Percentiles rank a stretch among this genome's conserved stretches.
Evolutionary conservation across 1,140 invertebrate genomes (phyloP).

Genomic region (Anastatus disparis): DNA sequence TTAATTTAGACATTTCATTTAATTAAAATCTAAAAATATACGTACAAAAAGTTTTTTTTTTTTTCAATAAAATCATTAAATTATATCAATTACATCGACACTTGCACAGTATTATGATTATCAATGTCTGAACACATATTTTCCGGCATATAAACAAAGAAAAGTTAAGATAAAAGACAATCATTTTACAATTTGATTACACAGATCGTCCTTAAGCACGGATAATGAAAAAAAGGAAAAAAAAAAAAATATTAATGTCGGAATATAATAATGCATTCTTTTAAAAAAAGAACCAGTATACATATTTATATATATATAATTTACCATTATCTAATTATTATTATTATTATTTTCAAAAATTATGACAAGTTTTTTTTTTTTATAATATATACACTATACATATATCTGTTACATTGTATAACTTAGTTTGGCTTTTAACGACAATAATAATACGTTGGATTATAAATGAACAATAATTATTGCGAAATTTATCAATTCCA

Average conservation of each 20-base stretch:
- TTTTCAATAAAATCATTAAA: neutral
- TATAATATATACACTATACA: conserved; percentile 29
- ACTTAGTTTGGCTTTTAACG: conserved; percentile 20
- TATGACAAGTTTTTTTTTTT: conserved; percentile 12
- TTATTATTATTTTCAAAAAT: conserved; percentile 18
- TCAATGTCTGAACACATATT: too few species aligned
- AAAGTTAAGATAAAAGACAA: too few species aligned
- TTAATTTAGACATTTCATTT: too few species aligned
- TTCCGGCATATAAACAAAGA: too few species aligned
- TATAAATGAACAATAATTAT: too few species aligned
- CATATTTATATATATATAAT: conserved; percentile 3
- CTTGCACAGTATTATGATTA: too few species aligned
- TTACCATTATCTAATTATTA: conserved; percentile 17
- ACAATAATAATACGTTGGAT: conserved; percentile 4
- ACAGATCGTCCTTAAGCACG: too few species aligned
- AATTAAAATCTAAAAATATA: conserved; percentile 16
- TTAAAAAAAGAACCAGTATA: conserved; percentile 10
- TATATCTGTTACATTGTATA: conserved; percentile 23
- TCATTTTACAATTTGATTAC: too few species aligned
- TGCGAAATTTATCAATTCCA: too few species aligned
- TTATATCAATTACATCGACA: conserved; percentile 5
- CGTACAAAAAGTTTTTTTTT: too few species aligned
- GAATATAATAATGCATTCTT: neutral
- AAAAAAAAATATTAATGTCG: too few species aligned
- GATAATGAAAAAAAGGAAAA: too few species aligned